Conservation (phyloP, 2,113 vertebrate species). For the Malaclemys terrapin region DNA sequence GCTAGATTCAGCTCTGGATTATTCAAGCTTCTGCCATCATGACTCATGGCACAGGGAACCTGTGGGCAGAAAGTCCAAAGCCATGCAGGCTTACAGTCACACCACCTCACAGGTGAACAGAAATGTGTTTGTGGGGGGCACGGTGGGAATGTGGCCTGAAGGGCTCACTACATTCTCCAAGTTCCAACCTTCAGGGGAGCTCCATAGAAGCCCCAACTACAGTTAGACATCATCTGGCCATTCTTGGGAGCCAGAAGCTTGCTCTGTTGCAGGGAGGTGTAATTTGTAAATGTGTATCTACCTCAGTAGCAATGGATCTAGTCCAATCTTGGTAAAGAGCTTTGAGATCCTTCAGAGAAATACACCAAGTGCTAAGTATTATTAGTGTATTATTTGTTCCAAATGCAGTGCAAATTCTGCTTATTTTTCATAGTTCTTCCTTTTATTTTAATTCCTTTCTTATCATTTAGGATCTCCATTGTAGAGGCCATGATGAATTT, state of each 20-base stretch:
- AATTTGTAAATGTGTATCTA: background rate
- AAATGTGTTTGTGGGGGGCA: background rate
- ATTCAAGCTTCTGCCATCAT: background rate
- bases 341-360: background rate
- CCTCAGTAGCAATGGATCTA: background rate
- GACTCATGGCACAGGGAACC: background rate
- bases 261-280: background rate
- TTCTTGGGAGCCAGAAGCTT: background rate
- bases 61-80: background rate
- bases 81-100: background rate
- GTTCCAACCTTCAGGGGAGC: background rate
- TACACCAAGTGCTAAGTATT: background rate
- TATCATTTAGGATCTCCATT: background rate
- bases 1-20: background rate
- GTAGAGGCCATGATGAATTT: background rate
- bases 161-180: background rate
- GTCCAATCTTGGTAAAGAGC: background rate
- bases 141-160: background rate
- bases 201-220: background rate
- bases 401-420: background rate
- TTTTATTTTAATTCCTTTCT: background rate
- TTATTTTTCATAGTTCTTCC: background rate
- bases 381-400: background rate
- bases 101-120: background rate
- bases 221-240: background rate